A percentile compares a stretch with the other conserved stretches of the same genome.
phyloP scores from a whole-genome alignment of 53 echinoderm and acorn worm species.

The Arbacia lixula region DNA sequence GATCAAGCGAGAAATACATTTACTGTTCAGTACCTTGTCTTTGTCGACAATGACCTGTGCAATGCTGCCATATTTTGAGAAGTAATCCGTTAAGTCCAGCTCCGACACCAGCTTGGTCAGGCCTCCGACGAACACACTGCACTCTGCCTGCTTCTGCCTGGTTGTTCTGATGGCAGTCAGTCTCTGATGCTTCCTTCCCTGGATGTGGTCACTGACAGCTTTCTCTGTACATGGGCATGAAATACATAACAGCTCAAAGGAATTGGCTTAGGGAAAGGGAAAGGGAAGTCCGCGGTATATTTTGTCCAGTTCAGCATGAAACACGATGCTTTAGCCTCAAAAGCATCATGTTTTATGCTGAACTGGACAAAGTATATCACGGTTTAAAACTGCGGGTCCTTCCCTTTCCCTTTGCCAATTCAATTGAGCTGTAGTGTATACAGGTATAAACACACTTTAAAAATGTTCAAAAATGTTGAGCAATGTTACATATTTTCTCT shows the following conservation, averaged over 20 bases:
- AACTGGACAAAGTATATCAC: too few relatives aligned
- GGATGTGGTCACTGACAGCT: constrained; percentile 86
- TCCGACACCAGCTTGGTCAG: constrained; percentile 80
- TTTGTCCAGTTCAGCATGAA: background rate
- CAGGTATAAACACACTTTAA: too few relatives aligned
- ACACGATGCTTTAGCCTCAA: background rate
- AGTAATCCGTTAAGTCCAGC: constrained; percentile 81
- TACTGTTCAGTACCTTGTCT: constrained; percentile 74
- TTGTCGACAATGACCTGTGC: constrained; percentile 90
- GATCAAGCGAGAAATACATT: background rate
- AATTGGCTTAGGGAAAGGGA: background rate
- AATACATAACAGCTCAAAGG: background rate
- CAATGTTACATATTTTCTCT: too few relatives aligned
- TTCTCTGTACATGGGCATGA: constrained; percentile 53
- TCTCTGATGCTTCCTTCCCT: constrained; percentile 89
- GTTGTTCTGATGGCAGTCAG: constrained; percentile 62
- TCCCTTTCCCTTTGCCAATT: too few relatives aligned
- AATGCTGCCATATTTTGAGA: constrained; percentile 82
- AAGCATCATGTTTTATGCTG: background rate
- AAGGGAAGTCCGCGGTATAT: background rate
- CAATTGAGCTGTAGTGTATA: too few relatives aligned
- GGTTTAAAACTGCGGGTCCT: too few relatives aligned
- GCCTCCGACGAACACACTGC: constrained; percentile 91
- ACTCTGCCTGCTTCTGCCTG: constrained; percentile 80
- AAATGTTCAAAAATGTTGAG: too few relatives aligned